These are phyloP conservation scores for Lamellibrachia columna DNA, from an alignment of 2,888 invertebrate genomes.

Conservation along the genomic window DNA sequence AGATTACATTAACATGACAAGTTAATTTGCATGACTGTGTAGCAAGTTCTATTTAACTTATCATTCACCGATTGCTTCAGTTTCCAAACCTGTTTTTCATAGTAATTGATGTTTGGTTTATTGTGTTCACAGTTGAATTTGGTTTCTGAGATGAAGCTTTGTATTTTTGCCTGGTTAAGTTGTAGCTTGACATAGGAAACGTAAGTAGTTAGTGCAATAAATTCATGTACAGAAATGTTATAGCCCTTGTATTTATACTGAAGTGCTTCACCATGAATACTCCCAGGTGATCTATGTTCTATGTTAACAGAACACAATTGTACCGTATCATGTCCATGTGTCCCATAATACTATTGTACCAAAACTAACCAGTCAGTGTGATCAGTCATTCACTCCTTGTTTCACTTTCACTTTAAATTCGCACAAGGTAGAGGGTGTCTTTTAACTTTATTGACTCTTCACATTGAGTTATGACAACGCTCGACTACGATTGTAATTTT, in stretches of 20 bases:
- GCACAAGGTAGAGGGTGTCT: not conserved
- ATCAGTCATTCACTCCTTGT: not conserved
- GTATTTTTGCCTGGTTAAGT: not conserved
- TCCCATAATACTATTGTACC: not conserved
- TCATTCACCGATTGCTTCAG: not conserved
- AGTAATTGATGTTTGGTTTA: not conserved
- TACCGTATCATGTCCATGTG: not conserved
- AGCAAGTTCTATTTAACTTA: not conserved
- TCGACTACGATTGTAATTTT: not conserved
- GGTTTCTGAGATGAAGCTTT: constrained; percentile 6
- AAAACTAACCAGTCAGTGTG: not conserved
- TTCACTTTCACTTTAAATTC: not conserved
- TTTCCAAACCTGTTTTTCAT: not conserved
- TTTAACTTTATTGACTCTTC: not conserved
- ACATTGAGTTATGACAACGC: not conserved
- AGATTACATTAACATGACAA: not conserved
- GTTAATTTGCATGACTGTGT: not conserved
- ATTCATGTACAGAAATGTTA: not conserved
- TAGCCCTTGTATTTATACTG: not conserved
- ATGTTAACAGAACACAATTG: not conserved
- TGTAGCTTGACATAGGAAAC: not conserved
- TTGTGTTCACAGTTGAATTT: no score
- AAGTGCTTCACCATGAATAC: not conserved
- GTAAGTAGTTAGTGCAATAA: not conserved
- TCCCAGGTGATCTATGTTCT: constrained; percentile 16